Evolutionary conservation across 2,888 invertebrate genomes (phyloP), one percentile per base, ranked within the genome.

Genomic region (Cataglyphis altisquamis): DNA sequence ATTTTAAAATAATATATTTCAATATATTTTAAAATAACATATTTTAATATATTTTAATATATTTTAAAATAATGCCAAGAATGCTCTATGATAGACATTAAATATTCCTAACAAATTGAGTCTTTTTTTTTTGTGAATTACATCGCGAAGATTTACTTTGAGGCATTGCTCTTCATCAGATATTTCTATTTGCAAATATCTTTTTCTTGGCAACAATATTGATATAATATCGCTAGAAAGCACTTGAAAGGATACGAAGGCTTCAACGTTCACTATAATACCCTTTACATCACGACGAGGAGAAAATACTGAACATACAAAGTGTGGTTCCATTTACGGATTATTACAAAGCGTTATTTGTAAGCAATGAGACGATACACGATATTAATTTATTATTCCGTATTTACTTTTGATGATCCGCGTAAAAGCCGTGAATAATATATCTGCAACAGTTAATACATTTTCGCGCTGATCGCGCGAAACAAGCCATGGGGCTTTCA

Each of bases 301-400:
- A 18, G 4, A 15, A 25, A 25, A 25, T 25, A 25, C n/a, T 48
- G 63, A 36, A 63, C 41, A 41, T 39, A 66, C 25, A 9, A 9
- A 21, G 8, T 29, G 39, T n/a, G 41, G 39, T 55, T 55, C 25
- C 55, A 55, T 77, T 77, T 66, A 55, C 55, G 32, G 41, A 45
- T 64, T 66, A 39, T 57, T 32, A 55, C 18, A 29, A 67, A 45
- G 29, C 15, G 32, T 78, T 78, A 67, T 67, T 78, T 78, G 67
- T 36, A n/a, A 52, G n/a, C 48, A 18, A 63, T 18, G 32, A 60
- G 25, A 52, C 32, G 32, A 45, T 3, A 77, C 32, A 21, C 32
- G 9, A 12, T 67, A 78, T 78, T 45, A 67, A 78, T 78, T 66
- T 66, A 66, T 66, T 66, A 67, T 78, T 67, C 63, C 21, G 29